Base-by-base conservation (phyloP, 2,797 vertebrate species). In the Chaenodraco wilsoni region DNA sequence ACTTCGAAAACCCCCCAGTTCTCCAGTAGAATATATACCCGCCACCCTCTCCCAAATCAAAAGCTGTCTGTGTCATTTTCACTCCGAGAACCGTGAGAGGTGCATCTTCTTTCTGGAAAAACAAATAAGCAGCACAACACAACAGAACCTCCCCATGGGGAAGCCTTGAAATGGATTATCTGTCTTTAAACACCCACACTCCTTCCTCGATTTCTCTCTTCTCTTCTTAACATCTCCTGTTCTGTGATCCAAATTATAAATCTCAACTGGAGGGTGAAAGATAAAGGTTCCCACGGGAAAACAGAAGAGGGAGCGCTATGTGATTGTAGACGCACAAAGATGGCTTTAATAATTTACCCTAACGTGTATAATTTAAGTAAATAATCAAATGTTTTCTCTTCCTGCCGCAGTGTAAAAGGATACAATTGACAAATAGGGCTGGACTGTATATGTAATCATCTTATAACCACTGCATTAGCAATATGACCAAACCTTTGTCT, bases 201-300 rank as follows among this genome's bases (percentile, higher is more conserved):
- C 69, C 74, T 87, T 86, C 88, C 78, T 88, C 81, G 69, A 50
- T 78, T 82, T 77, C 81, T 83, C 80, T 76, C 70, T 77, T 83
- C 85, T 82, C 74, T 69, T 69, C 81, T 81, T 65, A 10, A 84
- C 84, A 68, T 86, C 86, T 87, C 85, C 83, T 64, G 78, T 81
- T 88, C 87, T 88, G 78, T 90, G 88, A 91, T 92, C 88, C 89
- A 91, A 93, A 93, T 91, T 90, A 91, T 88, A 84, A 90, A 90
- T 89, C 92, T 90, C 88, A 87, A 89, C 87, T 83, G 78, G 85
- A 88, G 87, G 85, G 83, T 83, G 80, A 79, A 73, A 87, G 88
- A 90, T 90, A 90, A 90, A 92, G 82, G 85, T 87, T 86, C 90
- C 91, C 89, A 80, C 78, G 78, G 88, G 91, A 88, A 58, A 86